Evolutionary conservation across 2,113 vertebrate genomes (phyloP), one percentile per base, ranked within the genome.

Genomic region (Caracal caracal): DNA sequence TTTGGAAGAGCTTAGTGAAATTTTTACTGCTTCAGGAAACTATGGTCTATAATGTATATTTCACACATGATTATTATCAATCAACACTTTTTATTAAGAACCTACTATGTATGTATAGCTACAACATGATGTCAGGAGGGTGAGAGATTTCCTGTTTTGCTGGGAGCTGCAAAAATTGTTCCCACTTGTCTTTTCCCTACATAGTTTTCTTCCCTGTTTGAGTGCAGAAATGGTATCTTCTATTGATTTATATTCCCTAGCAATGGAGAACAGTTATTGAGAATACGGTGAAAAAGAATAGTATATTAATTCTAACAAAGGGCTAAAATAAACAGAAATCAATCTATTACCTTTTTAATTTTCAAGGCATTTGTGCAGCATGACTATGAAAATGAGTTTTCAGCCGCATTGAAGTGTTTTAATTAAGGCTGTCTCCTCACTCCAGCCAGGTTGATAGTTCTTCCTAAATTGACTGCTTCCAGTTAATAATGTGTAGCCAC

Each of bases 351-450:
- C 59, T 94, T 85, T 63, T 79, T 26, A 75, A 94, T 65, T 70
- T 59, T 43, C 26, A 22, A 73, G 3, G 22, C 78, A 76, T 86
- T 85, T 92, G 47, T 79, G 93, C 81, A 84, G 47, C 68, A 28
- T 37, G 71, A 61, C 94, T 63, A 40, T 63, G 33, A 83, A 84
- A 95, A 92, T 83, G 78, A 90, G 0, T 94, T 95, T 95, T 93
- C 63, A 90, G 24, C 13, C 59, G 70, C 13, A 59, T 47, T 33
- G 10, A 94, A 63, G 19, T 59, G 49, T 90, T 96, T 95, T 97
- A 90, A 94, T 97, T 63, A 95, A 88, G 47, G 24, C 78, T 40
- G 4, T 97, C n/a, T 73, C 71, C 83, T 88, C 66, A 82, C 94
- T 92, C 33, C 53, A 89, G 79, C 93, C 93, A 94, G 66, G 79